phyloP scores from a whole-genome alignment of 2,797 vertebrate genomes.

The Parauchenoglanis ngamensis region DNA sequence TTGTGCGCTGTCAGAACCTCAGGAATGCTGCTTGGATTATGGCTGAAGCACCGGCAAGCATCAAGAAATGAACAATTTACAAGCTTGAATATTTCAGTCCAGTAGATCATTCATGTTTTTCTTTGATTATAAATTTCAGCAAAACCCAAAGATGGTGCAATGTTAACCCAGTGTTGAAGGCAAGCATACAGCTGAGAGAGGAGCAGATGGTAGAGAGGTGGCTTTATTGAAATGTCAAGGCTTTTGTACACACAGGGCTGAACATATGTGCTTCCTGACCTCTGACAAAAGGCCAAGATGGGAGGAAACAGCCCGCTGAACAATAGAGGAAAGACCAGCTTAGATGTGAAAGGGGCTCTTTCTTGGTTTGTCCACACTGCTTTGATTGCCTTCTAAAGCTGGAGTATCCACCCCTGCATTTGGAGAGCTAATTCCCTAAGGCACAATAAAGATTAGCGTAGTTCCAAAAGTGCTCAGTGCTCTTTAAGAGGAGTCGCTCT shows the following conservation, averaged over 20 bases:
- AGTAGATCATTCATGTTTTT: background rate
- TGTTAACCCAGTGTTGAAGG: background rate
- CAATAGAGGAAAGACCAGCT: constrained; percentile 43
- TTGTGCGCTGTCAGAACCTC: background rate
- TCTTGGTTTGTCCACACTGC: background rate
- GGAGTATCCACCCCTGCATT: constrained; percentile 2
- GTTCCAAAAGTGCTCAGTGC: background rate
- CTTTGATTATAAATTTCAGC: background rate
- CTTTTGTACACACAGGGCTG: constrained; percentile 35
- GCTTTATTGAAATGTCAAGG: constrained; percentile 41
- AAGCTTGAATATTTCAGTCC: background rate
- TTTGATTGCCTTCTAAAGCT: constrained; percentile 22
- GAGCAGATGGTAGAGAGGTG: constrained; percentile 23
- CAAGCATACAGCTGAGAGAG: background rate
- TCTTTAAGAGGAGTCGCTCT: background rate
- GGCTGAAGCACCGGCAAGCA: background rate
- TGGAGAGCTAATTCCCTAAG: constrained; percentile 16
- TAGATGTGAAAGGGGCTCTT: background rate
- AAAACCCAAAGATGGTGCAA: background rate
- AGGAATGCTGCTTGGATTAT: background rate
- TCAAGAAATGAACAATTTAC: background rate
- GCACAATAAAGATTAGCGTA: constrained; percentile 13
- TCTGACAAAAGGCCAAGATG: constrained; percentile 50
- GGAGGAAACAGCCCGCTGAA: constrained; percentile 50
- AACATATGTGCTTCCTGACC: constrained; percentile 49